Evolutionary conservation across 2,888 invertebrate species (phyloP), one percentile per base, ranked within the genome.

Genomic region (Sminthurinus aureus): DNA sequence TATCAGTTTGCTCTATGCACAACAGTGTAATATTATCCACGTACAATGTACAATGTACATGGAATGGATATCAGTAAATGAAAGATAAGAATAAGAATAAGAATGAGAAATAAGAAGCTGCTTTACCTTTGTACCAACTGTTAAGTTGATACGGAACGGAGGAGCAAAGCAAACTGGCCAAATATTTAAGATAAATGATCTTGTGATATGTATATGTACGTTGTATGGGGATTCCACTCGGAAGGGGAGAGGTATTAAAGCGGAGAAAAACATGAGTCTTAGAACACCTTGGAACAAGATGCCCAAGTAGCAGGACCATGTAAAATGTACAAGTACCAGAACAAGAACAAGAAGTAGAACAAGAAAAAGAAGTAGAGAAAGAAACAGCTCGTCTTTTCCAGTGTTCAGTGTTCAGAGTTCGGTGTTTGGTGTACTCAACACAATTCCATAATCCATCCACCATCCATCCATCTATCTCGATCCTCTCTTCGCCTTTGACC

Each of bases 281-380:
- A 38, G 64, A 58, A 73, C 81, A 75, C 81, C 81, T 81, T 66
- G 81, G 74, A 81, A 81, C 81, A 81, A 81, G 81, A 26, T 66
- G 67, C 38, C 1, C 64, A 38, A 74, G 75, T 64, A 81, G 81
- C 66, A 22, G 20, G 22, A 3, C 11, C 69, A 64, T n/a, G n/a
- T n/a, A 58, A 9, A 58, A 15, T 58, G 11, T 12, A 9, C 9
- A 58, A 15, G 58, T 12, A 58, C 71, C 71, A 24, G 22, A 0
- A 13, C 71, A 24, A 26, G 50, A 2, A 24, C 74, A 50, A 15
- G 2, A 74, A 4, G 74, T 24, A 74, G 6, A 73, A 24, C 38
- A 13, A 67, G 8, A 11, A 52, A 52, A 8, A 52, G 8, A 18
- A 58, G 58, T 58, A 58, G 3, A n/a, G n/a, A n/a, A 38, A 38